These are phyloP conservation scores for Liasis olivaceus DNA, from an alignment of 2,797 vertebrate genomes.

Conservation along the genomic window DNA sequence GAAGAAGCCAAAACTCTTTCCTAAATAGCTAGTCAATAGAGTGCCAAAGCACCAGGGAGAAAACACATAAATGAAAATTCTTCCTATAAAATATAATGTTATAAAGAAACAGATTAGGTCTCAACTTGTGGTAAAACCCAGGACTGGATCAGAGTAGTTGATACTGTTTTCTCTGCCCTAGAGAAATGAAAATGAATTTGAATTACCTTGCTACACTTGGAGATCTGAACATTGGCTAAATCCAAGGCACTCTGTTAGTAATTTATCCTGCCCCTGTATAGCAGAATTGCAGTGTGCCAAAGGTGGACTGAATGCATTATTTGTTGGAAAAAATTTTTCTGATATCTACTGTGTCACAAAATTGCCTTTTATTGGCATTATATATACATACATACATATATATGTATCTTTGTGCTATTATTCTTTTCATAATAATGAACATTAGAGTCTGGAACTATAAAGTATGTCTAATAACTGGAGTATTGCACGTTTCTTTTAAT, in stretches of 20 bases:
- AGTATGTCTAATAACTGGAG: constrained; percentile 43
- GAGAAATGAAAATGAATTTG: neutral
- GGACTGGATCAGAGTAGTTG: neutral
- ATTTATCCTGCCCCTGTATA: constrained; percentile 31
- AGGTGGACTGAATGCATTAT: constrained; percentile 43
- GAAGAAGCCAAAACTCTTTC: neutral
- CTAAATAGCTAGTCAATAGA: neutral
- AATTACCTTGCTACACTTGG: constrained; percentile 4
- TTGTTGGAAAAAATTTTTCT: constrained; percentile 9
- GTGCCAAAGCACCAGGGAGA: neutral
- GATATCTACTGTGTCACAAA: constrained; percentile 37
- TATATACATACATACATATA: neutral
- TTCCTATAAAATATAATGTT: neutral
- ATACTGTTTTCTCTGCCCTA: neutral
- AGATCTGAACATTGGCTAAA: neutral
- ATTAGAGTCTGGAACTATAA: constrained; percentile 35
- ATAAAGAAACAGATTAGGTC: neutral
- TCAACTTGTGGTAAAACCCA: neutral
- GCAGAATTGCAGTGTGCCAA: constrained; percentile 59
- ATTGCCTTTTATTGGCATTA: neutral
- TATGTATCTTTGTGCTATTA: neutral
- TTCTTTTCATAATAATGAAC: constrained; percentile 22
- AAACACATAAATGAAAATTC: neutral
- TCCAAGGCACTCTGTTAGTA: neutral
- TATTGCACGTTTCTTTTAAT: constrained; percentile 54